Evolutionary conservation across 1,140 invertebrate species (phyloP), one percentile per base, ranked within the genome.

Genomic region (Pseudachorutes palmiensis): DNA sequence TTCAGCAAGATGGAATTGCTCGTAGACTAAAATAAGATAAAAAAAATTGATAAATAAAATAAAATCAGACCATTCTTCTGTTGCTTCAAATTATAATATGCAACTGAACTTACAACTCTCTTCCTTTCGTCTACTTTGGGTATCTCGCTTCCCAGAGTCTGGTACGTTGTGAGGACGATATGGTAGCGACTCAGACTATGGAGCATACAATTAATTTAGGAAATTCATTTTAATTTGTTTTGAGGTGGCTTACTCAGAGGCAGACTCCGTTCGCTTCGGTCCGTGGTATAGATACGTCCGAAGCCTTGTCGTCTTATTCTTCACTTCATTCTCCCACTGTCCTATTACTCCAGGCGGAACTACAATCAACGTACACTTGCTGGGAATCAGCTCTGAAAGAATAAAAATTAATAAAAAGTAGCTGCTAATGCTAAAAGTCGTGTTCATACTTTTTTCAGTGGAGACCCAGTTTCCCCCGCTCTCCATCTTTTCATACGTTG

Each of bases 281-380:
- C 94, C 94, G 79, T 97, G 93, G 81, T 91, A 91, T 19, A 91
- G 72, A 65, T 83, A 76, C 14, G 89, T 84, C 19, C 82, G 81
- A 0, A 96, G 76, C 0, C 82, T 72, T 57, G 80, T 80, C 48
- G 87, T 83, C 72, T 87, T 85, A 2, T 80, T 83, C 1, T 80
- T 74, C 26, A 95, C 85, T 80, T 97, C 94, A 22, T 79, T 81
- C 66, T 88, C 83, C 95, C 95, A 98, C 76, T 97, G 94, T 61
- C 82, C 81, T 36, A 91, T 75, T 58, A 91, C 81, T 61, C 87
- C 88, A 12, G 94, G 92, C 1, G 94, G 94, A 76, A 92, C 94
- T 2, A 97, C 84, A 0, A 97, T 86, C 22, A 98, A 79, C 3
- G 91, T 96, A 32, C 87, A 86, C 36, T 88, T 87, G 31, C 59